Percentiles rank a stretch among this genome's conserved stretches.
These are phyloP conservation scores for Onychomys arenicola DNA, from an alignment of 2,797 vertebrate genomes.

Conservation along the genomic window DNA sequence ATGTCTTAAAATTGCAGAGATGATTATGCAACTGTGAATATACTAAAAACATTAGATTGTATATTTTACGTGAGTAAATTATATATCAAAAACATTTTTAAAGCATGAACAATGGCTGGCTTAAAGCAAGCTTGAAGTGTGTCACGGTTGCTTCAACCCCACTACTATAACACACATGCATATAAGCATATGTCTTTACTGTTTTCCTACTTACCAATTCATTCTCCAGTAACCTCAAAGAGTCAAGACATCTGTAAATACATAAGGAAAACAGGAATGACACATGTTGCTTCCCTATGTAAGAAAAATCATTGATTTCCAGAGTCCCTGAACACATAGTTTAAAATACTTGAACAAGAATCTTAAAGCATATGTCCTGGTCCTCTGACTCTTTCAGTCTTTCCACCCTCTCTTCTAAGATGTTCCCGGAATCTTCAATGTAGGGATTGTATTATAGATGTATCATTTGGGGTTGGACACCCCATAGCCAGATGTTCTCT, in stretches of 20 bases:
- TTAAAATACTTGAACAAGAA: not conserved
- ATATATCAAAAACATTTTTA: not conserved
- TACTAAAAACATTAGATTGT: not conserved
- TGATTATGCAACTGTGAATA: not conserved
- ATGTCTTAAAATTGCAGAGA: constrained; percentile 25
- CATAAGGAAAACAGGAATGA: not conserved
- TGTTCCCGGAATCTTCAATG: not conserved
- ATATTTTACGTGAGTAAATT: constrained; percentile 30
- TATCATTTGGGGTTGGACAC: not conserved
- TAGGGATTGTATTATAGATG: not conserved
- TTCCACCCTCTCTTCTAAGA: not conserved
- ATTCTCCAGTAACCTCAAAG: not conserved
- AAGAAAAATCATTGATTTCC: constrained; percentile 53
- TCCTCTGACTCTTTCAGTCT: not conserved
- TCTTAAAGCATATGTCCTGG: not conserved
- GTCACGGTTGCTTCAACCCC: not conserved
- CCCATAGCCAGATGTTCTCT: not conserved
- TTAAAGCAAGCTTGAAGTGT: constrained; percentile 27
- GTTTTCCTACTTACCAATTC: not conserved
- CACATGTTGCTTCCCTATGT: constrained; percentile 33
- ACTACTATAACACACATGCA: not conserved
- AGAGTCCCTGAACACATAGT: constrained; percentile 18
- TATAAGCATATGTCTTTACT: not conserved
- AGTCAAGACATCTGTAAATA: not conserved
- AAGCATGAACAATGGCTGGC: not conserved